These are phyloP conservation scores for Mastomys natalensis DNA, from an alignment of 2,113 vertebrate species.

Conservation along the genomic window DNA sequence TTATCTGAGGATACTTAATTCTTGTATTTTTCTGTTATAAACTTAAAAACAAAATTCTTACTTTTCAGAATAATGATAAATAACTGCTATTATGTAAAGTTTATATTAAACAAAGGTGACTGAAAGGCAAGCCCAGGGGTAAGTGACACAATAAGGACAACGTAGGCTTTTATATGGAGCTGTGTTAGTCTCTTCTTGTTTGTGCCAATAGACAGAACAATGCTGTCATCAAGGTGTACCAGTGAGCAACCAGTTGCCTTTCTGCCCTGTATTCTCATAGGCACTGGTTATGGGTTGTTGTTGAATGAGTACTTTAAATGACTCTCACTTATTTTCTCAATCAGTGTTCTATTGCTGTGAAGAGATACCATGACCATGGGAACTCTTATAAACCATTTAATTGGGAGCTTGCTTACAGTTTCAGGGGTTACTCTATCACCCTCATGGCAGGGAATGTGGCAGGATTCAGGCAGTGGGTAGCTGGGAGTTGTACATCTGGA, in stretches of 20 bases:
- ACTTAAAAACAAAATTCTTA: not conserved
- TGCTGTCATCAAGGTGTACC: not conserved
- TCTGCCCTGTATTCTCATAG: not conserved
- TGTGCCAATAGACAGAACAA: not conserved
- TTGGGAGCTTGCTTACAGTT: not conserved
- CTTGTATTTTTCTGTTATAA: not conserved
- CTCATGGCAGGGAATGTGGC: not conserved
- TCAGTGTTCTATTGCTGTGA: not conserved
- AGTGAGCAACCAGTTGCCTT: not conserved
- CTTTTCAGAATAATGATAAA: not conserved
- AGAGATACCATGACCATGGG: not conserved
- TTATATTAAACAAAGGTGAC: not conserved
- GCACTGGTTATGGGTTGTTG: not conserved
- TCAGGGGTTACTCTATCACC: not conserved
- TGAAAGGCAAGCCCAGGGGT: not conserved
- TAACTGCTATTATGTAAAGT: not conserved
- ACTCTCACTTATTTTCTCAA: not conserved
- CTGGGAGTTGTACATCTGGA: not conserved
- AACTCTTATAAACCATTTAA: not conserved
- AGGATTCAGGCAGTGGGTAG: not conserved
- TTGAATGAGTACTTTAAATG: slow-evolving; percentile 35
- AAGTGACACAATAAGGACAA: not conserved
- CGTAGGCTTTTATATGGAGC: not conserved
- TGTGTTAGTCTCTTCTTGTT: not conserved
- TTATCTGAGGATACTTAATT: not conserved